Conservation (phyloP, 2,797 vertebrate species). For the Argya squamiceps region DNA sequence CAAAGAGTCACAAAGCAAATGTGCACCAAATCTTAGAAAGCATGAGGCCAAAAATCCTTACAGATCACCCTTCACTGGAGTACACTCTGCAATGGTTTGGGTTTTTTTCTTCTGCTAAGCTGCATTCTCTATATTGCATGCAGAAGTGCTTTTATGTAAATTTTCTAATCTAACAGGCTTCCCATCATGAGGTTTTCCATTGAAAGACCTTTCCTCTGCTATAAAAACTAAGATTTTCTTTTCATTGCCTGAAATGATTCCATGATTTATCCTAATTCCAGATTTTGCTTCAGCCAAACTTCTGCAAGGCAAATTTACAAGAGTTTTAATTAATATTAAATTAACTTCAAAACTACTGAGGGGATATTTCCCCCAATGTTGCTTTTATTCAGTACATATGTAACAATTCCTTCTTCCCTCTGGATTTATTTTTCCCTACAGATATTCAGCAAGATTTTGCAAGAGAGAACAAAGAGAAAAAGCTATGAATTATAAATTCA, state of each 20-base stretch:
- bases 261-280: background rate
- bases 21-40: background rate
- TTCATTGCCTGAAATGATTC: background rate
- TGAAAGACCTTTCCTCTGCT: background rate
- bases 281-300: background rate
- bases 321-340: background rate
- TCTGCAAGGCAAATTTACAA: background rate
- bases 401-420: background rate
- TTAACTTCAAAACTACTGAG: background rate
- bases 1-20: background rate
- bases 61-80: background rate
- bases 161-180: background rate
- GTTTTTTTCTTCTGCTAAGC: background rate
- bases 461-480: background rate
- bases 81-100: background rate
- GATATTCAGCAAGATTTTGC: background rate
- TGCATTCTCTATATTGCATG: background rate
- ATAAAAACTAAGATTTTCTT: background rate
- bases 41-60: background rate
- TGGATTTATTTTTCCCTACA: background rate
- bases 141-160: background rate
- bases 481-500: background rate
- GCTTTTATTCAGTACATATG: background rate
- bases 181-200: background rate
- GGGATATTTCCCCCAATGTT: background rate